Evolutionary conservation across 2,797 vertebrate species (phyloP).

Genomic region (Takifugu rubripes): DNA sequence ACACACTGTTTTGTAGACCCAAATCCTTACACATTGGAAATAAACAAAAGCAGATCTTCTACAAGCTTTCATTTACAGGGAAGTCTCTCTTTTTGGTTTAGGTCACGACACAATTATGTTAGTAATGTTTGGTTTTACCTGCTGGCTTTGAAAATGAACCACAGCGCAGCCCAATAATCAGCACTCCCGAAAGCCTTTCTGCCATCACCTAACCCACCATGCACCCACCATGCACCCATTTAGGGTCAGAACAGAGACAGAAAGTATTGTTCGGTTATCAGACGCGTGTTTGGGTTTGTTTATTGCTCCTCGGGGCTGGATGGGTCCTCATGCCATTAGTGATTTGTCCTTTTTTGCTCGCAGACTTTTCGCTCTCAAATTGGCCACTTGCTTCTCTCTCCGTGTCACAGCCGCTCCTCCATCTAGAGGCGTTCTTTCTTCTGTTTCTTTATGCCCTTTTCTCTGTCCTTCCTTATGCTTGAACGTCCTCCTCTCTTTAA

Average conservation of each 20-base stretch:
- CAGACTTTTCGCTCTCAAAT: slow-evolving; percentile 44
- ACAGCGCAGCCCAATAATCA: slow-evolving; percentile 14
- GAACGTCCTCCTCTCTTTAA: slow-evolving; percentile 56
- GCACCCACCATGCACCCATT: slow-evolving; percentile 34
- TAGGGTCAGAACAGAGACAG: slow-evolving; percentile 56
- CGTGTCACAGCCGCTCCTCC: slow-evolving; percentile 34
- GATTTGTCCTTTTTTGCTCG: slow-evolving; percentile 33
- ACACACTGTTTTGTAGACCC: slow-evolving; percentile 13
- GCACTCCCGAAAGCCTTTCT: slow-evolving; percentile 50
- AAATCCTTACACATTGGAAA: slow-evolving; percentile 9
- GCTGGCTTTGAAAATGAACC: slow-evolving; percentile 37
- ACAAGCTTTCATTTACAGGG: slow-evolving; percentile 4
- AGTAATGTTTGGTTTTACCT: slow-evolving; percentile 21
- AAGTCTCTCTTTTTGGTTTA: slow-evolving; percentile 8
- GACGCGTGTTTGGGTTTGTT: slow-evolving; percentile 43
- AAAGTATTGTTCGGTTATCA: slow-evolving; percentile 52
- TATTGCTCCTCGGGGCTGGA: slow-evolving; percentile 40
- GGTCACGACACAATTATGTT: slow-evolving; percentile 15
- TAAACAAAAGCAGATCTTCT: too few relatives aligned
- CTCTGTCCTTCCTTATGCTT: slow-evolving; percentile 38
- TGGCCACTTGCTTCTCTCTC: slow-evolving; percentile 18
- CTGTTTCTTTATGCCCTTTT: slow-evolving; percentile 10
- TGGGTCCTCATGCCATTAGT: slow-evolving; percentile 27
- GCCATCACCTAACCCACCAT: slow-evolving; percentile 39
- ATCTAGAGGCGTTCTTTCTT: slow-evolving; percentile 29